Percentiles rank a stretch among this genome's conserved stretches.
Evolutionary conservation across 2,113 vertebrate genomes (phyloP).

Genomic region (Semnornis frantzii): DNA sequence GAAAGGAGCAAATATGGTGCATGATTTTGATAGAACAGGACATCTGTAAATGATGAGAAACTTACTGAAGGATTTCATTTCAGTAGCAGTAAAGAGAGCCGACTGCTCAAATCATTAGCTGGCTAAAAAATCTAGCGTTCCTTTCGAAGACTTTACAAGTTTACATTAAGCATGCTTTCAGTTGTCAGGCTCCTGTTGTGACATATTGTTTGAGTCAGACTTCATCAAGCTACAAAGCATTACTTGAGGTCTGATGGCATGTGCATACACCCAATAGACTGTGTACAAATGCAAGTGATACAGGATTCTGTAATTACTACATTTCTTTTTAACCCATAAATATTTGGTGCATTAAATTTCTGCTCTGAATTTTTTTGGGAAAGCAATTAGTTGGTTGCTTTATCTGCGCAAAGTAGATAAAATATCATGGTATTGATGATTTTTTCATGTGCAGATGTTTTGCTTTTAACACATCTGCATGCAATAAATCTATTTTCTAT

Average conservation of each 20-base stretch:
- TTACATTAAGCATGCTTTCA: slow-evolving; percentile 68
- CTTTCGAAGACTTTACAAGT: slow-evolving; percentile 61
- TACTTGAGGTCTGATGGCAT: slow-evolving; percentile 44
- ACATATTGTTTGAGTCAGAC: slow-evolving; percentile 68
- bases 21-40: slow-evolving; percentile 31
- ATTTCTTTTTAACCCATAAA: slow-evolving; percentile 26
- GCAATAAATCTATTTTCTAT: slow-evolving; percentile 73
- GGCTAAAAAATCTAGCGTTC: slow-evolving; percentile 64
- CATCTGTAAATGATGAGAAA: slow-evolving; percentile 48
- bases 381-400: slow-evolving; percentile 45
- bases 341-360: neutral
- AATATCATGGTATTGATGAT: slow-evolving; percentile 45
- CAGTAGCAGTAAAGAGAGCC: slow-evolving; percentile 61
- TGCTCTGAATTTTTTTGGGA: slow-evolving; percentile 2
- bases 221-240: slow-evolving; percentile 67
- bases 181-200: slow-evolving; percentile 67
- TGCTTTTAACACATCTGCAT: slow-evolving; percentile 72
- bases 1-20: neutral
- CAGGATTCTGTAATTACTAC: slow-evolving; percentile 10
- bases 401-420: slow-evolving; percentile 21
- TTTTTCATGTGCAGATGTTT: slow-evolving; percentile 67
- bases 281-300: slow-evolving; percentile 8
- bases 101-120: slow-evolving; percentile 67
- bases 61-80: slow-evolving; percentile 58
- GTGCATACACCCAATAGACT: neutral